Evolutionary conservation across 1,140 invertebrate species (phyloP).

Genomic region (Globodera rostochiensis): DNA sequence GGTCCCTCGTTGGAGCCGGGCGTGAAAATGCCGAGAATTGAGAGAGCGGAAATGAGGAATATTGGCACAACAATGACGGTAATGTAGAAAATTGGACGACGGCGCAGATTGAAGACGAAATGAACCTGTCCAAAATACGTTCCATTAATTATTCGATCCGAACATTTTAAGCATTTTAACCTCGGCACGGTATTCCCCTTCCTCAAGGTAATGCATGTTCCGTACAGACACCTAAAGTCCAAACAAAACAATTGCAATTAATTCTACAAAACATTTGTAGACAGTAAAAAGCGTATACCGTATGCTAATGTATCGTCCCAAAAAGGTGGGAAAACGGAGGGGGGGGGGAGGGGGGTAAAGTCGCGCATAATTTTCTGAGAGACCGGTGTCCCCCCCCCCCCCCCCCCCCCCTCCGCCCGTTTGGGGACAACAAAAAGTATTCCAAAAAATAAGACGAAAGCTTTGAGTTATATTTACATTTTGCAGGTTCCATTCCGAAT

Average conservation of each 20-base stretch:
- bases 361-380: no score
- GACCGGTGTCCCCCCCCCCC: no score
- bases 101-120: constrained; percentile 58
- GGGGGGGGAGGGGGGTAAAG: no score
- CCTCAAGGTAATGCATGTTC: constrained; percentile 58
- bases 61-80: constrained; percentile 63
- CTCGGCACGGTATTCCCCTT: constrained; percentile 52
- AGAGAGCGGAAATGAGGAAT: constrained; percentile 59
- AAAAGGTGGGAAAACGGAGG: no score
- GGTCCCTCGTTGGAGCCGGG: constrained; percentile 59
- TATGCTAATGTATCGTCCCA: no score
- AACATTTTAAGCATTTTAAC: background rate
- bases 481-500: constrained; percentile 60
- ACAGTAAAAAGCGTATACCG: no score
- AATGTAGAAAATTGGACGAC: constrained; percentile 60
- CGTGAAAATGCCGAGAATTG: constrained; percentile 61
- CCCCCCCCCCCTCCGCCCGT: no score
- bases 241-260: background rate
- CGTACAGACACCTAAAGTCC: constrained; percentile 50
- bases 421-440: no score
- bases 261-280: no score
- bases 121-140: constrained; percentile 40
- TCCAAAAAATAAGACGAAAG: no score
- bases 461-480: constrained; percentile 28
- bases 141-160: background rate